A percentile compares a stretch with the other conserved stretches of the same genome.
phyloP scores from a whole-genome alignment of 1,140 invertebrate genomes.

The Galleria mellonella region DNA sequence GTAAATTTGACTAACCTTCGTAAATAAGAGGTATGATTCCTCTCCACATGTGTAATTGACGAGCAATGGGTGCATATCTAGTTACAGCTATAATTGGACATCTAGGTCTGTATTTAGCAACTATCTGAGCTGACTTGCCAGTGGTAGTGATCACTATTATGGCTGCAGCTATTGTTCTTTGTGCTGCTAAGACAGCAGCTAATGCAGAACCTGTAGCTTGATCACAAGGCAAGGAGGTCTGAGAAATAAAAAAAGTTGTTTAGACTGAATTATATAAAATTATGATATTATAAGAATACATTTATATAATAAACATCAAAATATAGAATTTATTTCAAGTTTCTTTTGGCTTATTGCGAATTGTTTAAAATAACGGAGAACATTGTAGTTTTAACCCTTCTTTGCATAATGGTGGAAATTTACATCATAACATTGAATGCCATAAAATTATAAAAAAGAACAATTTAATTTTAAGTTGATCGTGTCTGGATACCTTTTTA shows the following conservation, averaged over 20 bases:
- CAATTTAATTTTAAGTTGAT: too few species aligned
- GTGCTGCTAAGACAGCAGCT: slow-evolving; percentile 88
- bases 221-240: slow-evolving; percentile 74
- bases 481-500: too few species aligned
- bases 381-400: too few species aligned
- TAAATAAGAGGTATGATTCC: slow-evolving; percentile 85
- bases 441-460: too few species aligned
- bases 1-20: slow-evolving; percentile 58
- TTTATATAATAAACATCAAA: not conserved
- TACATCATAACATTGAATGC: too few species aligned
- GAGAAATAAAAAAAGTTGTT: too few species aligned
- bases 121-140: slow-evolving; percentile 83
- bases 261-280: too few species aligned
- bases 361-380: too few species aligned
- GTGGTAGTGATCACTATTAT: slow-evolving; percentile 92
- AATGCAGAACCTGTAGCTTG: slow-evolving; percentile 78
- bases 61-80: slow-evolving; percentile 79
- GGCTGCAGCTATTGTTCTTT: slow-evolving; percentile 85
- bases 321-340: too few species aligned
- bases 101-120: slow-evolving; percentile 87
- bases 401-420: too few species aligned
- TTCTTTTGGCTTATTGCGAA: too few species aligned
- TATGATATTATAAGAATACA: not conserved
- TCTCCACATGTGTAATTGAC: slow-evolving; percentile 85
- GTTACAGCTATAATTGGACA: slow-evolving; percentile 92